Evolutionary conservation across 2,888 invertebrate species (phyloP), one percentile per base, ranked within the genome.

Genomic region (Mactromeris polynyma): DNA sequence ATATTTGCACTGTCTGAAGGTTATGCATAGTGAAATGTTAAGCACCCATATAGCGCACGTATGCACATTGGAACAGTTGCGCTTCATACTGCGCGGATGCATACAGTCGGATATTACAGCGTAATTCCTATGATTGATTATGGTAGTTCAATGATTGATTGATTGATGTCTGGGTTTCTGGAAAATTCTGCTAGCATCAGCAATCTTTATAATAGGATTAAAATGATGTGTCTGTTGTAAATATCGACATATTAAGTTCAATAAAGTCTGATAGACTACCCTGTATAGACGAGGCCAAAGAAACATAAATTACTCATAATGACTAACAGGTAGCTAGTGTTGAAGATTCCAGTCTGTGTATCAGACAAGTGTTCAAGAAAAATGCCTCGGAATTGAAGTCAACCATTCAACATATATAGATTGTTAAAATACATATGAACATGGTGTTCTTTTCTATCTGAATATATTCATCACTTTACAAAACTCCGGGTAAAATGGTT

Each of bases 181-280:
- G 58, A 64, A 26, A 64, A n/a, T 64, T n/a, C 58, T 64, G 58
- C 58, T 64, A 64, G 58, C 58, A 64, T 64, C 58, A 64, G 58
- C 58, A 64, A 26, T n/a, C 26, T 64, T 64, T 64, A 64, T 73
- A 73, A 73, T 73, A 73, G 73, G 73, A 73, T 73, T 73, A 73
- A 73, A 73, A 73, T 36, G 33, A 36, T 36, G 73, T 19, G 73
- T 73, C 73, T 73, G 73, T 64, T 64, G 26, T 26, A 26, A 64
- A 64, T 64, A 64, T 64, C 58, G 58, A 64, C 58, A 64, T 26
- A 26, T 64, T 9, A n/a, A 64, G 58, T 64, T 64, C 58, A 64
- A 51, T 51, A 51, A 51, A 17, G 26, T 64, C 58, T 26, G 58
- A n/a, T 64, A 21, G 58, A 64, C 58, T 64, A 64, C 58, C 9